Conservation (phyloP, 2,888 invertebrate species). For the Dilophus febrilis region DNA sequence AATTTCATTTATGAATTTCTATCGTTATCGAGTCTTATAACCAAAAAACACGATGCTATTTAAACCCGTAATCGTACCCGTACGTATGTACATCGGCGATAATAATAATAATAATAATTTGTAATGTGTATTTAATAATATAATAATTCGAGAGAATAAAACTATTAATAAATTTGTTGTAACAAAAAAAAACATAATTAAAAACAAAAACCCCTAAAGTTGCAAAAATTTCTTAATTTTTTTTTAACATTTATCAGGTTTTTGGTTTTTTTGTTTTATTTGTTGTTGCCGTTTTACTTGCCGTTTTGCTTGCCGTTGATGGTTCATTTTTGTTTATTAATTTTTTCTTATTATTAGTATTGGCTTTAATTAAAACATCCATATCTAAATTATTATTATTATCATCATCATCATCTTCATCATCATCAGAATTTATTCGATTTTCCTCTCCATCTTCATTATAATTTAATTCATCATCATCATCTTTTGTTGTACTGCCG, state of each 20-base stretch:
- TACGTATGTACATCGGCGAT: neutral
- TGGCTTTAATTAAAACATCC: conserved; percentile 58
- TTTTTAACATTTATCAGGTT: no score
- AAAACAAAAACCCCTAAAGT: no score
- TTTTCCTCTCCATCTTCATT: conserved; percentile 30
- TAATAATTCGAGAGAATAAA: no score
- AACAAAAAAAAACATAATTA: no score
- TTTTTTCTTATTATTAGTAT: neutral
- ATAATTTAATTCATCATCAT: conserved; percentile 27
- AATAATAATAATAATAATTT: neutral
- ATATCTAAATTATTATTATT: conserved; percentile 44
- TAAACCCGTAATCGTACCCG: neutral
- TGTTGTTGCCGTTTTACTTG: no score
- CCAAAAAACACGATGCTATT: no score
- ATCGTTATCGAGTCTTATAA: conserved; percentile 21
- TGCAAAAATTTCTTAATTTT: no score
- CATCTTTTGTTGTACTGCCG: conserved; percentile 17
- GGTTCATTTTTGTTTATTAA: neutral
- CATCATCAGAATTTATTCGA: conserved; percentile 20
- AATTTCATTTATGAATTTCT: conserved; percentile 63
- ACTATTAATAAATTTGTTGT: no score
- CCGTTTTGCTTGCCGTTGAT: no score
- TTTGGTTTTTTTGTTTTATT: no score
- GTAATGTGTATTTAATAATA: no score
- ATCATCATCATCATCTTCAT: conserved; percentile 29